Evolutionary conservation across 35 echinoderm and acorn worm species (phyloP).

Genomic region (Heliocidaris erythrogramma): DNA sequence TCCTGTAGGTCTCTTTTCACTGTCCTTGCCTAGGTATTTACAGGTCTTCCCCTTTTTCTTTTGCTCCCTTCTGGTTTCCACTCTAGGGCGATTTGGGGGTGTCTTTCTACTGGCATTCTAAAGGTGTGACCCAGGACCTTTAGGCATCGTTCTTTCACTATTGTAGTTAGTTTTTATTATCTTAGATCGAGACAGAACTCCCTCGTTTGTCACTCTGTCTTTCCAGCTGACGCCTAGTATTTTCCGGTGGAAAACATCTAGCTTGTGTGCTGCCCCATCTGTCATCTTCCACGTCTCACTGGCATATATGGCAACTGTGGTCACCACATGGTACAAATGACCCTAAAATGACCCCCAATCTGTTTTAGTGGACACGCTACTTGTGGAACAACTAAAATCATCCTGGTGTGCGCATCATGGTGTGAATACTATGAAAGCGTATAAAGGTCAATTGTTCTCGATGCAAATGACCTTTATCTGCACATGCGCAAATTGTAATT

Average conservation of each 20-base stretch:
- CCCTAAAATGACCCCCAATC: too few species aligned
- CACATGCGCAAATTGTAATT: too few species aligned
- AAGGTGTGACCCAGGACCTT: slow-evolving; percentile 15
- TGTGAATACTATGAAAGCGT: too few species aligned
- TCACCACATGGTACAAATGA: background rate
- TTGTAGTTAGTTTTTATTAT: background rate
- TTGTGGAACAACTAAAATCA: too few species aligned
- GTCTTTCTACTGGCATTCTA: slow-evolving; percentile 25
- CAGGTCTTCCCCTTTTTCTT: background rate
- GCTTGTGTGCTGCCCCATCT: background rate
- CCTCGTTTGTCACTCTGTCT: background rate
- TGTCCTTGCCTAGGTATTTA: background rate
- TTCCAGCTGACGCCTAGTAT: background rate
- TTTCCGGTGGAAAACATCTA: background rate
- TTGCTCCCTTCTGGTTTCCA: background rate
- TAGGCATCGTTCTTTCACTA: slow-evolving; percentile 24
- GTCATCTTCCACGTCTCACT: background rate
- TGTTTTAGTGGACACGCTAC: too few species aligned
- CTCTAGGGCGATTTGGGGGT: background rate
- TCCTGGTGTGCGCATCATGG: too few species aligned
- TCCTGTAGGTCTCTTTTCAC: too few species aligned
- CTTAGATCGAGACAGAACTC: background rate
- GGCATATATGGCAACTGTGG: background rate
- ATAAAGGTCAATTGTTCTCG: too few species aligned
- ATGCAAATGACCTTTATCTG: too few species aligned